Evolutionary conservation across 1,140 invertebrate genomes (phyloP).

Genomic region (Ectropis grisescens): DNA sequence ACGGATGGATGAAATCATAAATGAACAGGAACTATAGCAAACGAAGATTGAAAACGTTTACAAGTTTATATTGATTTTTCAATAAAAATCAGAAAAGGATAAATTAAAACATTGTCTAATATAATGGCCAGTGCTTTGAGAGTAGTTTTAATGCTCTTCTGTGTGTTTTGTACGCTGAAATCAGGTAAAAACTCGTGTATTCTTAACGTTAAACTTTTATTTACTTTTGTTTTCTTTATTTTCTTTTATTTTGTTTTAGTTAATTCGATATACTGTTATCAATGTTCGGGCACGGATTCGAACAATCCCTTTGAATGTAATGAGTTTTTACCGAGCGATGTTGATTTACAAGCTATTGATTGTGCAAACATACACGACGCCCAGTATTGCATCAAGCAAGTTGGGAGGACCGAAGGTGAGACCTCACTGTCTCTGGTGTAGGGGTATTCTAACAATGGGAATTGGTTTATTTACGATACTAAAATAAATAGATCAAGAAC

Average conservation of each 20-base stretch:
- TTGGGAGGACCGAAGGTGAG: conserved; percentile 93
- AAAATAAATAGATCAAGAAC: too few relatives aligned
- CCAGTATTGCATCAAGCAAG: conserved; percentile 93
- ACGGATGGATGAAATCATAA: too few relatives aligned
- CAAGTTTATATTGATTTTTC: too few relatives aligned
- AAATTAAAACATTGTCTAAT: too few relatives aligned
- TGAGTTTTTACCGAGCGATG: conserved; percentile 81
- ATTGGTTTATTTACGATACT: too few relatives aligned
- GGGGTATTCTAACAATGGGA: too few relatives aligned
- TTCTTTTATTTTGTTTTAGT: conserved; percentile 60
- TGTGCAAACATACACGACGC: conserved; percentile 88
- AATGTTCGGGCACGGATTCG: conserved; percentile 88
- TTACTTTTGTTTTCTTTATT: conserved; percentile 14
- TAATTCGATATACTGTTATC: conserved; percentile 84
- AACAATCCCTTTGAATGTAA: conserved; percentile 88
- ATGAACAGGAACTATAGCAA: too few relatives aligned
- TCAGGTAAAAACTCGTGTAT: conserved; percentile 19
- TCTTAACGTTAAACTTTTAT: too few relatives aligned
- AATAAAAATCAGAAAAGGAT: too few relatives aligned
- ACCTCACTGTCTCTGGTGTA: conserved; percentile 1
- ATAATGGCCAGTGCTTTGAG: not conserved
- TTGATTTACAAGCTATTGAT: conserved; percentile 77
- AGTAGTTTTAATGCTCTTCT: conserved; percentile 7
- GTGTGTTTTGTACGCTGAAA: conserved; percentile 11
- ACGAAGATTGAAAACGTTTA: too few relatives aligned